Base-by-base conservation (phyloP, 2,113 vertebrate genomes). In the Gnathonemus longibarbis region DNA sequence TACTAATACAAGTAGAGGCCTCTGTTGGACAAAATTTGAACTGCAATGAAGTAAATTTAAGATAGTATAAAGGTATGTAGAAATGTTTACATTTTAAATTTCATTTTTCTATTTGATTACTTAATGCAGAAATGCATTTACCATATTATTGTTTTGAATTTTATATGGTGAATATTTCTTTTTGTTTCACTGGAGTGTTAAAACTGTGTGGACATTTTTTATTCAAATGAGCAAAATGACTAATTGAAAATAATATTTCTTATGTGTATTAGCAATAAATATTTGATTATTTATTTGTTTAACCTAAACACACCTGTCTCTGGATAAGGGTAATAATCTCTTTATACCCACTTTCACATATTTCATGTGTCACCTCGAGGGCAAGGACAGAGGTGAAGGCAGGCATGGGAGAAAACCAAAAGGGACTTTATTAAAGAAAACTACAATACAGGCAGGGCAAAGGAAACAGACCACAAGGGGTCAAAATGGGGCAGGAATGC, bases 21-120 rank as follows among this genome's bases (percentile, higher is more conserved):
- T 70, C 88, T 88, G 24, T 27, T 88, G 88, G 88, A 70, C 8
- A 70, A 70, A 88, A 27, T 6, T 15, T 66, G 88, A 88, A 88
- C 9, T 70, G 88, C 88, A 88, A 21, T 39, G 39, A 52, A 53
- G 85, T 35, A 87, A 13, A n/a, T 53, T 46, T 52, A 8, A 52
- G 19, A 24, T 56, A 42, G 24, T 13, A 1, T 58, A 31, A 27
- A 86, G 45, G 24, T 87, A 27, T 87, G 48, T 86, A n/a, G 7
- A 49, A 50, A 42, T 42, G 74, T 80, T 80, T 15, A 10, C 74
- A 19, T 80, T 19, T 42, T 80, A 80, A 80, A 80, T 80, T 42
- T 7, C 0, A 39, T 80, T 80, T 80, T 42, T 39, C 15, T 42
- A 5, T 80, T 77, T 31, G 11, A 45, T 4, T 84, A 48, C 83